Evolutionary conservation across 1,140 invertebrate genomes (phyloP).

Genomic region (Papilio machaon): DNA sequence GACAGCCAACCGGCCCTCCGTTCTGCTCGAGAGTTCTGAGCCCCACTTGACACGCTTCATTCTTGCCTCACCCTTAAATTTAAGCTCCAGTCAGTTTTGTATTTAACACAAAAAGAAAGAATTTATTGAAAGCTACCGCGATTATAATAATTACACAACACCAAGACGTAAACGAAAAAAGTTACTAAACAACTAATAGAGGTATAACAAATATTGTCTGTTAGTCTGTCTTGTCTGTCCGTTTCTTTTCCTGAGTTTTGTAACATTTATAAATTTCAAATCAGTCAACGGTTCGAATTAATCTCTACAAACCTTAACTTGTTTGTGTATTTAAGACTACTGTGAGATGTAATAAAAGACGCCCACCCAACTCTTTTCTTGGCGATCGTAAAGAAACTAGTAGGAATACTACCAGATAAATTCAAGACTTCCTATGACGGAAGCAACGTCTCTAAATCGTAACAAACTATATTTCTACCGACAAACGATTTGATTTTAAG

Average conservation of each 20-base stretch:
- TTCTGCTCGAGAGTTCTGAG: conserved; percentile 61
- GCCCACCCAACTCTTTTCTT: background rate
- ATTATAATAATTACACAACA: background rate
- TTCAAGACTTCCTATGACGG: background rate
- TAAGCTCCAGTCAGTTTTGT: conserved; percentile 54
- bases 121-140: background rate
- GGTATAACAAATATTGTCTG: background rate
- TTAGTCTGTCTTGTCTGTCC: background rate
- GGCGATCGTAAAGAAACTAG: conserved; percentile 3
- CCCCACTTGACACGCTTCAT: conserved; percentile 77
- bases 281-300: background rate
- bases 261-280: background rate
- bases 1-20: conserved; percentile 62
- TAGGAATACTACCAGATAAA: conserved; percentile 2
- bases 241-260: background rate
- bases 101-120: conserved; percentile 4
- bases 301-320: background rate
- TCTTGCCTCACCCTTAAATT: conserved; percentile 70
- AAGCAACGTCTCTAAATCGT: background rate
- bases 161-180: background rate
- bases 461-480: background rate
- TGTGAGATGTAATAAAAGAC: conserved; percentile 4
- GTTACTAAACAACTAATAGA: background rate
- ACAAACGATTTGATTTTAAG: background rate
- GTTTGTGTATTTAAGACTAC: conserved; percentile 1